Conservation (phyloP, 2,888 invertebrate species). For the Drosophila macrospina region DNA sequence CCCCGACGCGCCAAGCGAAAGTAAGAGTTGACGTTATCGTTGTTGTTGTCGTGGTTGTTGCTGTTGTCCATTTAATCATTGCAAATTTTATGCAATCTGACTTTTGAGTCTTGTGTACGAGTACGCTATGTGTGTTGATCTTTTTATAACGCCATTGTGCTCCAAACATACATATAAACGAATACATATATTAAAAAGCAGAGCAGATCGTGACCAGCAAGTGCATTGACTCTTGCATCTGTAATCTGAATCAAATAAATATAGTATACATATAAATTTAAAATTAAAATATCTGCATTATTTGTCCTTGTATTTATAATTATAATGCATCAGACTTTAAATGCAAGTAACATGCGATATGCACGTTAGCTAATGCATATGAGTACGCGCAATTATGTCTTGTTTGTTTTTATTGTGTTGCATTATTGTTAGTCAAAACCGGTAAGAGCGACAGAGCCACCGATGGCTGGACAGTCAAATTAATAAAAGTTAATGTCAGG, state of each 20-base stretch:
- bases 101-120: conserved; percentile 37
- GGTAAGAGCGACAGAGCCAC: conserved; percentile 28
- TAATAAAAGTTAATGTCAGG: conserved; percentile 2
- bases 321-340: conserved; percentile 13
- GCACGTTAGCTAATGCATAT: conserved; percentile 15
- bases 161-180: conserved; percentile 27
- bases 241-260: conserved; percentile 11
- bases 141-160: conserved; percentile 66
- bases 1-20: conserved; percentile 53
- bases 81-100: conserved; percentile 79
- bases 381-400: neutral
- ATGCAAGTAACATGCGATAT: conserved; percentile 38
- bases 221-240: conserved; percentile 63
- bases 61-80: conserved; percentile 70
- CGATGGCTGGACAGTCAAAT: conserved; percentile 12
- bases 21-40: conserved; percentile 51
- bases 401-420: neutral
- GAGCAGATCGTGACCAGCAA: conserved; percentile 50
- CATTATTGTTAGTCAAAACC: conserved; percentile 29
- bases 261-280: conserved; percentile 1
- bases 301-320: conserved; percentile 23
- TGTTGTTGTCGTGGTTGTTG: conserved; percentile 21
- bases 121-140: conserved; percentile 42
- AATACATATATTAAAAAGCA: conserved; percentile 38
- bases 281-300: conserved; percentile 14